A percentile compares a stretch with the other conserved stretches of the same genome.
These are phyloP conservation scores for Oryctolagus cuniculus DNA, from an alignment of 2,113 vertebrate genomes.

Conservation along the genomic window DNA sequence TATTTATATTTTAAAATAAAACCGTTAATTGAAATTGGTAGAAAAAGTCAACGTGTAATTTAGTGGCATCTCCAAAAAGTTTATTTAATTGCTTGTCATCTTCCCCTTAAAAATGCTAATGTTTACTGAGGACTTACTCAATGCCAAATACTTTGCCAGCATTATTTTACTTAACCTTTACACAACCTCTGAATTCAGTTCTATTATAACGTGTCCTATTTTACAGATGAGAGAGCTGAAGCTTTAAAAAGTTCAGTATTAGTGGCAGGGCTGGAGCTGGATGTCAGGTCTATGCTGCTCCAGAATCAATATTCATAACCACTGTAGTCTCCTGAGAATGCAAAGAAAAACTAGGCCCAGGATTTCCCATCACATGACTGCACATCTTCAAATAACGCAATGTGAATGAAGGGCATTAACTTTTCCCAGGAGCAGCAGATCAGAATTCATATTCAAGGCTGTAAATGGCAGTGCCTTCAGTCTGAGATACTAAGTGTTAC, in stretches of 20 bases:
- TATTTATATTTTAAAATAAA: constrained; percentile 27
- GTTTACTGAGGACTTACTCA: not conserved
- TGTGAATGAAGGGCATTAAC: not conserved
- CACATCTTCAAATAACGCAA: not conserved
- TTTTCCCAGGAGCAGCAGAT: not conserved
- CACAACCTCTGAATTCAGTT: not conserved
- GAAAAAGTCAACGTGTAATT: not conserved
- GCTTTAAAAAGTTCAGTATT: not conserved
- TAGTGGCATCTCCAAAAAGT: not conserved
- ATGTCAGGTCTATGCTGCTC: not conserved
- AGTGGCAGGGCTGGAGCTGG: not conserved
- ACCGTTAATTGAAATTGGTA: not conserved
- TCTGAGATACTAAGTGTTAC: not conserved
- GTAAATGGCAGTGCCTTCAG: not conserved
- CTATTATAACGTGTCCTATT: not conserved
- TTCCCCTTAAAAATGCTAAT: not conserved
- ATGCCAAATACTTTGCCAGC: not conserved
- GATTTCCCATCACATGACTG: no score
- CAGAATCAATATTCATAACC: not conserved
- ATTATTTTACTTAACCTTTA: not conserved
- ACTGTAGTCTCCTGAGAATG: not conserved
- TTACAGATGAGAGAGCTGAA: not conserved
- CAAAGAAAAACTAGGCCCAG: not conserved
- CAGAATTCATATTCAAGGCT: not conserved
- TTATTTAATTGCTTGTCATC: not conserved